Conservation (phyloP, 2,113 vertebrate species). For the Pachycephala philippinensis region DNA sequence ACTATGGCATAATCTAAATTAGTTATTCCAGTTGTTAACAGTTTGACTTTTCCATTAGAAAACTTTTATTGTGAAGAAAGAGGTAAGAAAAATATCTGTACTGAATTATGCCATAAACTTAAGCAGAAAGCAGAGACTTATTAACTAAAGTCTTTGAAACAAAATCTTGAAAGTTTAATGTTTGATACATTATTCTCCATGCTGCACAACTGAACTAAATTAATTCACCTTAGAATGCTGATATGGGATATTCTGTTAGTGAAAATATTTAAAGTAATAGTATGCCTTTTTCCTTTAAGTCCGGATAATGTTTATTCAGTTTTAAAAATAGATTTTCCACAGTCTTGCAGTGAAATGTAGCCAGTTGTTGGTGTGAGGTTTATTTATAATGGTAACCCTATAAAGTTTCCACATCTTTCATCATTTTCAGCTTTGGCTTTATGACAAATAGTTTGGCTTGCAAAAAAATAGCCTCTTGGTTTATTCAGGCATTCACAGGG, state of each 20-base stretch:
- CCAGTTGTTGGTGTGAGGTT: background rate
- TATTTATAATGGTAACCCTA: background rate
- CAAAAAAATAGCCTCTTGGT: background rate
- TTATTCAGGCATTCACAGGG: background rate
- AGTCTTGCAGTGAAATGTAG: background rate
- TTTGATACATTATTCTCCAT: background rate
- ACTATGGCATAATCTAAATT: background rate
- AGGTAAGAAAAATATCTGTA: background rate
- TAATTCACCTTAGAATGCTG: background rate
- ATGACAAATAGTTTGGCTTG: background rate
- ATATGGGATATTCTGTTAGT: background rate
- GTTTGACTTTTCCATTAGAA: background rate
- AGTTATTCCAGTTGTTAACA: background rate
- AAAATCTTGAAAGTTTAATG: background rate
- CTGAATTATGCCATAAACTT: background rate
- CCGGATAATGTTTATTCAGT: background rate
- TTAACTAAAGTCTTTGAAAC: background rate
- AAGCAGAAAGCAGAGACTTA: background rate
- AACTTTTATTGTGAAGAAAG: background rate
- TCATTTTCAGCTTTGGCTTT: background rate
- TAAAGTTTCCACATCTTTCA: background rate
- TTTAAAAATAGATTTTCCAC: background rate
- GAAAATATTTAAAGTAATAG: constrained; percentile 33
- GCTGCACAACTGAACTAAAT: background rate
- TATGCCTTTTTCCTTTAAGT: background rate